A percentile compares a stretch with the other conserved stretches of the same genome.
Evolutionary conservation across 2,888 invertebrate genomes (phyloP).

Genomic region (Andrena haemorrhoa): DNA sequence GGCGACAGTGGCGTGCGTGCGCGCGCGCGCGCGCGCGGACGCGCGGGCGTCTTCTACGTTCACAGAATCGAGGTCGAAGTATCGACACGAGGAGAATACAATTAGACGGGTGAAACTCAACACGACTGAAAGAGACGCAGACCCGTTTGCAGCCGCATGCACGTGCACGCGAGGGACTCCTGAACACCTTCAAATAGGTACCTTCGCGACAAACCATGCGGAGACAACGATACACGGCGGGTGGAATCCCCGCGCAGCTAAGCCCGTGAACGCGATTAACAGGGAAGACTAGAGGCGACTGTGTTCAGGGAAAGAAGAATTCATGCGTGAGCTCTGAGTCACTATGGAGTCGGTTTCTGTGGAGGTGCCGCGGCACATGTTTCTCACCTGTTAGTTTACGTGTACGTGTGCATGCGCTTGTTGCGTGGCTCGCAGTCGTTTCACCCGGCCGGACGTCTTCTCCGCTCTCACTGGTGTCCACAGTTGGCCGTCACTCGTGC

Average conservation of each 20-base stretch:
- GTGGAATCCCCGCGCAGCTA: too few species aligned
- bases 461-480: slow-evolving; percentile 23
- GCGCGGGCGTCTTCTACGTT: slow-evolving; percentile 21
- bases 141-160: neutral
- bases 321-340: slow-evolving; percentile 18
- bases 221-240: too few species aligned
- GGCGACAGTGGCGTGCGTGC: neutral
- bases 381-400: neutral
- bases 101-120: slow-evolving; percentile 46
- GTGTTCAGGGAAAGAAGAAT: neutral
- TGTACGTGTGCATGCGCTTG: slow-evolving; percentile 5
- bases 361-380: slow-evolving; percentile 16
- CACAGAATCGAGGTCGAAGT: slow-evolving; percentile 50
- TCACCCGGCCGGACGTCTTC: neutral
- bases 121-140: neutral
- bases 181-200: neutral
- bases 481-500: slow-evolving; percentile 5
- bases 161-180: neutral
- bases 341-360: neutral
- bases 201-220: neutral
- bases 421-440: neutral
- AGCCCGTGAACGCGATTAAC: too few species aligned
- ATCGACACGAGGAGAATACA: slow-evolving; percentile 48
- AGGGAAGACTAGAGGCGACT: neutral
- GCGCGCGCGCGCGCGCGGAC: neutral